Base-by-base conservation (phyloP, 2,113 vertebrate genomes). In the Trochalopteron elliotii region DNA sequence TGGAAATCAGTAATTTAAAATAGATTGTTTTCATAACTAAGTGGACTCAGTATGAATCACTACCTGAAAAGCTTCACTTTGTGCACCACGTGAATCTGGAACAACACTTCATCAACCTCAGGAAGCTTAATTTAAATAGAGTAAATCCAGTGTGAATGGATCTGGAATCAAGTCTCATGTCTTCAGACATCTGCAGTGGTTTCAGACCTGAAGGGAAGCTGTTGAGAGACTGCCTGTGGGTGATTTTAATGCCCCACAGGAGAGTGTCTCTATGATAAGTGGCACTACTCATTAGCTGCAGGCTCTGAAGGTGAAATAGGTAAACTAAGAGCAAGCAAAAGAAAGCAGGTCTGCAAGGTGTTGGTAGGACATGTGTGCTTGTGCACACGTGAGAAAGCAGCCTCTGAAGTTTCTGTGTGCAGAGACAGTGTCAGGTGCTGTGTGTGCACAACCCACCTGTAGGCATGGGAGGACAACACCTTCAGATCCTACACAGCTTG, bases 231-330 rank as follows among this genome's bases (percentile, higher is more conserved):
- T 93, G 80, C 47, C 72, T 4, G 59, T 63, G 76, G 65, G 11
- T 95, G 52, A 65, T 87, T 94, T 94, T 77, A 86, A 96, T 83
- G 47, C 67, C 47, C 31, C 76, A 37, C 55, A 64, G 88, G 71
- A 61, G 68, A 90, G 37, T 28, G 33, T 53, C 49, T 49, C 78
- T 86, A 10, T 78, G 64, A 42, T 23, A 28, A 87, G 40, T 45
- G 82, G 75, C 77, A 59, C 21, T n/a, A 4, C 63, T 81, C 75
- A 56, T 85, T 86, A 91, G 60, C 39, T 94, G 77, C 76, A 77
- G n/a, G 45, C 49, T 94, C 84, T 94, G 91, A 96, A 95, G 82
- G 75, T 92, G 76, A 93, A 95, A 93, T 47, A 93, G 80, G 94
- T 86, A 86, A 95, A 81, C 50, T 50, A 78, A 63, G 63, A 83